These are phyloP conservation scores for Apteryx mantelli DNA, from an alignment of 2,113 vertebrate genomes.

Conservation along the genomic window DNA sequence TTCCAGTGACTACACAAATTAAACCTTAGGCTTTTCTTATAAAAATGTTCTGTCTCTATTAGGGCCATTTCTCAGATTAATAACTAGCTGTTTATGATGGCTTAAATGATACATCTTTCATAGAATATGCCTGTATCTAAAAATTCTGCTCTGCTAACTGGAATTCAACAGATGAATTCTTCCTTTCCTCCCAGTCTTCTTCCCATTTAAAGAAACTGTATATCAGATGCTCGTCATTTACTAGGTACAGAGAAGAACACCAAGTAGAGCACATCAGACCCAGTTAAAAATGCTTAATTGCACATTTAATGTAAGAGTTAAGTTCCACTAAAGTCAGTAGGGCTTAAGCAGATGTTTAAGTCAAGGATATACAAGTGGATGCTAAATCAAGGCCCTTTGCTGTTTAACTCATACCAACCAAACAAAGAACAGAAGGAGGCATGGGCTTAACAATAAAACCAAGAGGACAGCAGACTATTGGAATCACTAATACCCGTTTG, in stretches of 20 bases:
- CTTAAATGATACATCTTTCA: background rate
- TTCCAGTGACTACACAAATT: background rate
- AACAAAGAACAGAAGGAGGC: background rate
- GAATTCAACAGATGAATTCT: background rate
- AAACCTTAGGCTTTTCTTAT: background rate
- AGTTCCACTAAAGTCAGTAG: background rate
- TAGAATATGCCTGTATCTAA: background rate
- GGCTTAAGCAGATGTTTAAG: background rate
- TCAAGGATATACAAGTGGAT: rapidly evolving
- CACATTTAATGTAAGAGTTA: background rate
- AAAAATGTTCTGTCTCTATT: background rate
- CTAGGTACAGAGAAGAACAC: background rate
- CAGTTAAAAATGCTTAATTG: background rate
- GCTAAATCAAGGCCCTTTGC: background rate
- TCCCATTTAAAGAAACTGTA: background rate
- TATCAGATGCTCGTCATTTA: background rate
- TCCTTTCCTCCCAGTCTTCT: background rate
- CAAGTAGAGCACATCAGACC: background rate
- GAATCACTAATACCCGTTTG: background rate
- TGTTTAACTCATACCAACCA: background rate
- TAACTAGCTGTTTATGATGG: background rate
- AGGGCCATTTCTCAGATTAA: background rate
- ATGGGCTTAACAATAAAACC: background rate
- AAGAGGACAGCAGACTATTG: background rate
- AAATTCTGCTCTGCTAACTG: background rate